Base-by-base conservation (phyloP, 64 coral and sea anemone species). In the Montipora foliosa region DNA sequence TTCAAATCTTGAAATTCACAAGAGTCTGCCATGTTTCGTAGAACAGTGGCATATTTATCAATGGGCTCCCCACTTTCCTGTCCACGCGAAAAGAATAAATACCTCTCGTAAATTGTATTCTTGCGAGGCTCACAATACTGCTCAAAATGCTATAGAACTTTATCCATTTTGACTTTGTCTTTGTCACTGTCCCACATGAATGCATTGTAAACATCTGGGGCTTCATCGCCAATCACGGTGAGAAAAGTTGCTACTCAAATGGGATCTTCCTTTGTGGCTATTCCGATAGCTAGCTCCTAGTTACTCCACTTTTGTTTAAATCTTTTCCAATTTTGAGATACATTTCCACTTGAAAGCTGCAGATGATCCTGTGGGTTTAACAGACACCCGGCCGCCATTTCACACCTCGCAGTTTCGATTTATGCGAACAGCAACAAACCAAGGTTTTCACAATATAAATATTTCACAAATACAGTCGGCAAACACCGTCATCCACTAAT, bases 1-100 rank as follows among this genome's bases (percentile, higher is more conserved):
- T 90, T 62, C 3, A 90, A 62, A 68, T 90, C 77, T 66, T 57
- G 2, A 79, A 90, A 90, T 90, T 90, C 88, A 89, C 5, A 89
- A 75, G 20, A 8, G 14, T 52, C 20, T 3, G 45, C 52, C 73
- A 49, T 64, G 13, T 64, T 64, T 64, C 8, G 8, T 64, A 64
- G 11, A 64, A 64, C 61, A 12, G 61, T 64, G 13, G 61, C 14
- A 64, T 64, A 64, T 12, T 64, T 64, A 16, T 64, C 61, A 12
- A 64, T 64, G 13, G 61, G 13, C 52, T 78, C 55, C 2, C 76
- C 74, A 22, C 57, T 45, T 5, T 70, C 16, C 61, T 90, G 88
- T 5, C 74, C 46, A 9, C 21, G 24, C 6, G 71, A 74, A 17
- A 89, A 77, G 8, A 89, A 89, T 6, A 74, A 17, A 55, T 89